Percentiles rank a stretch among this genome's conserved stretches.
Conservation (phyloP, 2,888 invertebrate genomes). For the Clitarchus hookeri region DNA sequence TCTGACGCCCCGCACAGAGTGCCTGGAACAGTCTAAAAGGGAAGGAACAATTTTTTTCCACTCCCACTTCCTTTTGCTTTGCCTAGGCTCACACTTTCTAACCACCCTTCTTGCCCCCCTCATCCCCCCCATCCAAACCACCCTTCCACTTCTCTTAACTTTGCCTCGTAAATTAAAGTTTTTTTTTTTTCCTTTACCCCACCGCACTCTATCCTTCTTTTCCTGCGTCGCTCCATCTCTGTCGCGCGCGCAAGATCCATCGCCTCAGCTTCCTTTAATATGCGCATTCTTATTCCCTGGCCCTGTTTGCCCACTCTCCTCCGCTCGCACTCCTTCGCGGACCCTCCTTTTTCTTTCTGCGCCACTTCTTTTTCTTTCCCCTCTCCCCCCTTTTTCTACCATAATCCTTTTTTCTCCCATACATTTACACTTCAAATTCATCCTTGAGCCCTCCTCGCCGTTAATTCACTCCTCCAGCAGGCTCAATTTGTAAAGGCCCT, state of each 20-base stretch:
- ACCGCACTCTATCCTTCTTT: conserved; percentile 28
- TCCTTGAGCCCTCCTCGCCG: not conserved
- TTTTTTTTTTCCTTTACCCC: conserved; percentile 27
- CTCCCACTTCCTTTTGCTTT: conserved; percentile 31
- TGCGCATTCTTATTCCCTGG: conserved; percentile 37
- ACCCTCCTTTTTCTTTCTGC: conserved; percentile 21
- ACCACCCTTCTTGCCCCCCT: conserved; percentile 14
- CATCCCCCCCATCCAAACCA: not conserved
- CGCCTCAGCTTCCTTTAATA: conserved; percentile 35
- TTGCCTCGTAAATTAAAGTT: conserved; percentile 33
- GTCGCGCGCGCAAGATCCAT: conserved; percentile 35
- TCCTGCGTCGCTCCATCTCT: not conserved
- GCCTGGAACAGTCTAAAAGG: conserved; percentile 29
- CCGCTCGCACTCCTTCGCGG: not conserved
- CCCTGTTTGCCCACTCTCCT: conserved; percentile 10
- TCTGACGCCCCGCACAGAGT: conserved; percentile 34
- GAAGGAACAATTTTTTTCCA: conserved; percentile 29
- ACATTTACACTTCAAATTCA: conserved; percentile 20
- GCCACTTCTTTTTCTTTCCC: conserved; percentile 17
- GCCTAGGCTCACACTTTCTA: conserved; percentile 34
- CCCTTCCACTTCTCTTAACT: conserved; percentile 32
- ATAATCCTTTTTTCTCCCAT: conserved; percentile 26
- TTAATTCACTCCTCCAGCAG: not conserved
- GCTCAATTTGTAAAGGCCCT: conserved; percentile 8
- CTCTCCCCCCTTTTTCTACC: not conserved